Evolutionary conservation across 2,113 vertebrate genomes (phyloP), one percentile per base, ranked within the genome.

Genomic region (Rhombomys opimus): DNA sequence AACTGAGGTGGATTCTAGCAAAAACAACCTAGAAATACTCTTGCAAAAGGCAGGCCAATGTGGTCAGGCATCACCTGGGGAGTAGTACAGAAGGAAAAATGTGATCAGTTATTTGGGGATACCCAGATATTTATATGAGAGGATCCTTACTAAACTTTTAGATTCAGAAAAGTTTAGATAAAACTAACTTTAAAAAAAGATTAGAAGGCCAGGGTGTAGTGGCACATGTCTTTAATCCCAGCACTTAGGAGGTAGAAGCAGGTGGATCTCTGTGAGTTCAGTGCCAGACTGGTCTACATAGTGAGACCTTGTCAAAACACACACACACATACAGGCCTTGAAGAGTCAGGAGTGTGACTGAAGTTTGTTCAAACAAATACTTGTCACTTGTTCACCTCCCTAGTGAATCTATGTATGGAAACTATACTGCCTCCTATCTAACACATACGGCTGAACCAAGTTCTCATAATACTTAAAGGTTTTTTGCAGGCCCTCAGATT

Each of bases 391-490:
- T 54, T 78, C 46, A 76, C 76, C 20, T 97, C 76, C n/a, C 63
- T 61, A 82, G 73, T 46, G 14, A 91, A 35, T 50, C 67, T 80
- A 32, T 84, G 70, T 46, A 90, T 7, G 93, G 13, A 88, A 91
- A 95, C 32, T 65, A 50, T 5, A 95, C 20, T n/a, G 88, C 11
- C 32, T 72, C 59, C 14, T 86, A 86, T 27, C 80, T 54, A 92
- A 94, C 72, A 41, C 86, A 50, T 52, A 95, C 23, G 68, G 68
- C 93, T 95, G 57, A 68, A 86, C 5, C 92, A n/a, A 30, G 59
- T 77, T 91, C 70, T 96, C 50, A 14, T 61, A 84, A 52, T 2
- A 87, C 10, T 91, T 61, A 95, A 85, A 97, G 70, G 32, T 75
- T 96, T 65, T 35, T 75, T 93, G 78, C 11, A 72, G 50, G 35